Percentiles rank a stretch among this genome's conserved stretches.
Conservation (phyloP, 2,888 invertebrate genomes). For the Bhutanitis thaidina region DNA sequence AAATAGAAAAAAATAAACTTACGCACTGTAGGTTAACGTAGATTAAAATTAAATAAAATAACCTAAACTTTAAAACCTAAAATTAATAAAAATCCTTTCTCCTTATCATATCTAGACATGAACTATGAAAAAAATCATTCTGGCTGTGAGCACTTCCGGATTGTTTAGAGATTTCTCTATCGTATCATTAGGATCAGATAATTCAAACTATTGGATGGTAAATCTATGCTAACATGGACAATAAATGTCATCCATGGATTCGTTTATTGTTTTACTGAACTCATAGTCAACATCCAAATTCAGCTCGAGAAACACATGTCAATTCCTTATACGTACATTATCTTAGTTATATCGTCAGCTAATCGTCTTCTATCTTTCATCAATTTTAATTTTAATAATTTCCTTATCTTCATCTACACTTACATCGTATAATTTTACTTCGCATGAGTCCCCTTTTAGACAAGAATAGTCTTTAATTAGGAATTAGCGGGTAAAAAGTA, state of each 20-base stretch:
- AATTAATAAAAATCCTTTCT: slow-evolving; percentile 55
- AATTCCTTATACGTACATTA: slow-evolving; percentile 49
- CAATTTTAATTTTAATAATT: slow-evolving; percentile 29
- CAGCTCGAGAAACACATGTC: slow-evolving; percentile 39
- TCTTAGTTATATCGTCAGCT: slow-evolving; percentile 3
- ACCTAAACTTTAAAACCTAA: slow-evolving; percentile 50
- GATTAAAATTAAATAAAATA: slow-evolving; percentile 64
- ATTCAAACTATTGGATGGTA: slow-evolving; percentile 27
- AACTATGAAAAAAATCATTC: slow-evolving; percentile 73
- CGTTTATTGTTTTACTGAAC: slow-evolving; percentile 23
- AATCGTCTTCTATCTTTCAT: slow-evolving; percentile 17
- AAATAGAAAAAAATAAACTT: slow-evolving; percentile 71
- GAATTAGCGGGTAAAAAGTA: slow-evolving; percentile 60
- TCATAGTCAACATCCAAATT: slow-evolving; percentile 14
- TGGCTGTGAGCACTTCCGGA: slow-evolving; percentile 74
- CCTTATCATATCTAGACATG: slow-evolving; percentile 72
- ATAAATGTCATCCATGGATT: slow-evolving; percentile 37
- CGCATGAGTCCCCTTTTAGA: slow-evolving; percentile 53
- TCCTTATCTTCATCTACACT: slow-evolving; percentile 36
- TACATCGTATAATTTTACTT: slow-evolving; percentile 28
- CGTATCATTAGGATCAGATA: slow-evolving; percentile 36
- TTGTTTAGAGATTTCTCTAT: slow-evolving; percentile 59
- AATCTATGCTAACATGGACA: slow-evolving; percentile 51
- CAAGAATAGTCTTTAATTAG: slow-evolving; percentile 60
- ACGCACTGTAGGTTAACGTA: slow-evolving; percentile 76